Conservation (phyloP, 1,140 invertebrate species). For the Leguminivora glycinivorella region DNA sequence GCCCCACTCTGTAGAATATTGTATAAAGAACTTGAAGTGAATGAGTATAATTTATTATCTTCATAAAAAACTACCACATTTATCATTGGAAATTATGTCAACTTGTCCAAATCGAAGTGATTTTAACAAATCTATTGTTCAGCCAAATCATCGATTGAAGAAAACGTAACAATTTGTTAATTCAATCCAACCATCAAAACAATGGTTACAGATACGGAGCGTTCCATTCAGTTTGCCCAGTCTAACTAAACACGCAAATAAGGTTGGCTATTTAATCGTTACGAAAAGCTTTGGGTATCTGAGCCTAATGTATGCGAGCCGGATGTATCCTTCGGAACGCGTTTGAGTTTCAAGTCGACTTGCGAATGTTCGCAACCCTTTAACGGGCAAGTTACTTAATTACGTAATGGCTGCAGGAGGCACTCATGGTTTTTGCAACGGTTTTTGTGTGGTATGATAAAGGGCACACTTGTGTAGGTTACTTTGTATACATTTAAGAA, state of each 20-base stretch:
- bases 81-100: no score
- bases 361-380: constrained; percentile 4
- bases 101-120: no score
- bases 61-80: no score
- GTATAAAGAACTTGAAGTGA: no score
- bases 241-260: constrained; percentile 40
- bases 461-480: no score
- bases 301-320: constrained; percentile 69
- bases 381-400: neutral
- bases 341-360: constrained; percentile 34
- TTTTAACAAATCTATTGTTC: neutral
- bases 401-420: neutral
- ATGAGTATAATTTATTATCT: no score
- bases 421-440: neutral
- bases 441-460: neutral
- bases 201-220: neutral
- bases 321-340: constrained; percentile 52
- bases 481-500: no score
- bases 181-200: constrained; percentile 5
- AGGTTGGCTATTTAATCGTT: constrained; percentile 68
- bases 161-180: constrained; percentile 28
- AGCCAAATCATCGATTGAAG: neutral
- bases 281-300: constrained; percentile 72
- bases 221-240: constrained; percentile 17
- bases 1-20: no score